Evolutionary conservation across 1,140 invertebrate species (phyloP), one percentile per base, ranked within the genome.

Genomic region (Drosophila pseudoananassae): DNA sequence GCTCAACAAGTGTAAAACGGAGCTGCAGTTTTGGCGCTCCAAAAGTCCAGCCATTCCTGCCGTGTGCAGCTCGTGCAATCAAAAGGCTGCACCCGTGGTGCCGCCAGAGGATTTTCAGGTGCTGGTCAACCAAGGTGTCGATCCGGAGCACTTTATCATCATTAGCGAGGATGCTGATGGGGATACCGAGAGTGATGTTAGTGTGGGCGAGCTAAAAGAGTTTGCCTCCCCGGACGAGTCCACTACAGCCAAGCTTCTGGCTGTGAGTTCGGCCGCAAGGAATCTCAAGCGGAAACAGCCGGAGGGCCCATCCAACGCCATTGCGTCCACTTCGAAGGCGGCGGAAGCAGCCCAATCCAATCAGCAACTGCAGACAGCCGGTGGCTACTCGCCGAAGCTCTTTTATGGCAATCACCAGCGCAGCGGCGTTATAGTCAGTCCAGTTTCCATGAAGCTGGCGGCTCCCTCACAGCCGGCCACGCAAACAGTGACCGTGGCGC

Each of bases 1-100:
- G 92, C 93, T 97, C 75, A 97, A 97, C 92, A 97, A 97, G 87
- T 97, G 96, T 91, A 97, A 97, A 92, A 97, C 96, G 29, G 96
- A 97, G 91, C 92, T 97, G 61, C 96, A 97, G 92, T 97, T 97
- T 92, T 97, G 96, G 96, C 94, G 96, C 43, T 97, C 96, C 15
- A 96, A 96, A 73, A 96, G 96, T 33, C 96, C 96, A 4, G 95
- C 96, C 53, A 94, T 94, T 87, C 92, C 93, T 9, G 70, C 78
- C 2, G 92, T 93, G 6, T 95, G 94, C 73, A 93, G 92, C 20
- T 92, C 92, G 29, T 95, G 94, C 68, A 94, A 94, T 43, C 93
- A 93, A 31, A 93, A 93, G 25, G 92, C 94, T 60, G 84, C 93
- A 15, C 92, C 93, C 9, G n/a, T 85, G n/a, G 63, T 92, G 50